Conservation (phyloP, 2,888 invertebrate genomes). For the Xestia sexstrigata region DNA sequence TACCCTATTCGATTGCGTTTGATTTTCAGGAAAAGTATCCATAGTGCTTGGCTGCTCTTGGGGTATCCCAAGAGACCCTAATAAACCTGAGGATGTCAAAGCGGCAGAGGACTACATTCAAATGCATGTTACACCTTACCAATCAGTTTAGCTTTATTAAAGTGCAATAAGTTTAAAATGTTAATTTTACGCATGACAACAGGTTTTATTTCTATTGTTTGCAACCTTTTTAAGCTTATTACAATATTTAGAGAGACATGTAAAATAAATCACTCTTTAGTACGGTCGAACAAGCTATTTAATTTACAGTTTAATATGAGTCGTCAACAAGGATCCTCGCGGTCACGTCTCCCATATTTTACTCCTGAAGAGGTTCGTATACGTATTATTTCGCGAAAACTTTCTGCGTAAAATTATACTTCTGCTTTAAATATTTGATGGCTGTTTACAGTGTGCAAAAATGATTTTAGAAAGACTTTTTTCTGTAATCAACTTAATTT, state of each 20-base stretch:
- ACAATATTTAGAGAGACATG: too few relatives aligned
- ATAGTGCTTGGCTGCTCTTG: conserved; percentile 90
- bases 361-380: conserved; percentile 82
- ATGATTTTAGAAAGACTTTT: neutral
- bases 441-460: neutral
- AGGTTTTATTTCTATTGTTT: neutral
- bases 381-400: neutral
- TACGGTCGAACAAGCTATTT: too few relatives aligned
- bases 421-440: neutral
- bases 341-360: conserved; percentile 88
- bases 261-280: too few relatives aligned
- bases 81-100: conserved; percentile 82
- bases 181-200: neutral
- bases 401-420: too few relatives aligned
- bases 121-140: conserved; percentile 83
- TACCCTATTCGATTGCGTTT: too few relatives aligned
- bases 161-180: neutral
- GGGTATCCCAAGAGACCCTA: conserved; percentile 87
- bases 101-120: conserved; percentile 90
- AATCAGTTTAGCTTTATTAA: neutral
- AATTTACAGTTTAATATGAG: too few relatives aligned
- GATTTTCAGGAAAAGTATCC: conserved; percentile 89
- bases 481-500: neutral
- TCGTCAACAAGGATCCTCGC: conserved; percentile 80
- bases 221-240: too few relatives aligned